phyloP scores from a whole-genome alignment of 1,140 invertebrate species.

The Macrostomum lignano region DNA sequence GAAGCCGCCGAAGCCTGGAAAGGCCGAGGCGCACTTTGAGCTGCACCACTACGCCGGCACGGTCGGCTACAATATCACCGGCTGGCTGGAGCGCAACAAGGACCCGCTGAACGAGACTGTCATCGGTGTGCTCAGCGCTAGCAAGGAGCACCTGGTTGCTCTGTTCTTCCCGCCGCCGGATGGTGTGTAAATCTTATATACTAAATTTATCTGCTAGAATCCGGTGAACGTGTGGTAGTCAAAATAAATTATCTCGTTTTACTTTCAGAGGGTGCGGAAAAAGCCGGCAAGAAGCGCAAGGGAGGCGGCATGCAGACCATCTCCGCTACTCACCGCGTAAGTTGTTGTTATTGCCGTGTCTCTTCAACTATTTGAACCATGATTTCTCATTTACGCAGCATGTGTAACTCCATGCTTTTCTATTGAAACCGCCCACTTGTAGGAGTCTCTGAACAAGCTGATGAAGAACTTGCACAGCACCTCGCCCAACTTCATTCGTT shows the following conservation, averaged over 20 bases:
- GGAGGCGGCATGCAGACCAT: conserved; percentile 51
- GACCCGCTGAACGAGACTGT: conserved; percentile 95
- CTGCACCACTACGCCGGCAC: conserved; percentile 92
- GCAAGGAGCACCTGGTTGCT: conserved; percentile 47
- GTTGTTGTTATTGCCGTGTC: background rate
- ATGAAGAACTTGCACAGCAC: conserved; percentile 81
- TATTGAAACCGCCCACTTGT: no score
- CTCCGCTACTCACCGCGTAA: conserved; percentile 5
- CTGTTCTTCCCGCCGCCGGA: conserved; percentile 3
- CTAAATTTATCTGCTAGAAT: conserved; percentile 2
- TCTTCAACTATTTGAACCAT: background rate
- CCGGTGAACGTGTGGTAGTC: background rate
- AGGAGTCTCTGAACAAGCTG: conserved; percentile 80
- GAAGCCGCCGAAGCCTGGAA: conserved; percentile 75
- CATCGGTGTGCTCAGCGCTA: conserved; percentile 69
- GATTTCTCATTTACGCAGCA: background rate
- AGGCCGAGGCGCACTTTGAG: conserved; percentile 75
- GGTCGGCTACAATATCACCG: conserved; percentile 77
- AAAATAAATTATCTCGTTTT: conserved; percentile 1
- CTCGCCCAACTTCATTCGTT: conserved; percentile 94
- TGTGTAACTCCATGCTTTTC: no score
- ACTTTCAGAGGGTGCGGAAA: conserved; percentile 6
- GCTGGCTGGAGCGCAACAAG: conserved; percentile 99
- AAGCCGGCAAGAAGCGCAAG: conserved; percentile 51
- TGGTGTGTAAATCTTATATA: conserved; percentile 6